Evolutionary conservation across 2,888 invertebrate genomes (phyloP), one percentile per base, ranked within the genome.

Genomic region (Mesoligia furuncula): DNA sequence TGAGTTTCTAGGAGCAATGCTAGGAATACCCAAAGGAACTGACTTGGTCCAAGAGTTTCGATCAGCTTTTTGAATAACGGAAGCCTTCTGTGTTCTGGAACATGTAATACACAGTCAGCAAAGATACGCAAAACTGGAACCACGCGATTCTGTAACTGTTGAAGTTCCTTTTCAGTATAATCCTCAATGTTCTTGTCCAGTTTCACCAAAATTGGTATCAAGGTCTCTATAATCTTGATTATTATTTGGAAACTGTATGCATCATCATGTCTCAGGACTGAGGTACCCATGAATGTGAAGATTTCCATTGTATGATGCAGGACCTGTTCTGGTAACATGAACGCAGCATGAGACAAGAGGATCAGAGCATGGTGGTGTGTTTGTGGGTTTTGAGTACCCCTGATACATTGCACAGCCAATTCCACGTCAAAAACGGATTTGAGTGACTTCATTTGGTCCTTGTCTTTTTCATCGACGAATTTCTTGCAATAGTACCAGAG

Each of bases 241-340:
- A 99, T 99, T 42, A 99, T 98, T 93, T 99, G 99, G 93, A 99
- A 99, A 91, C 99, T 99, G 94, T 99, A 99, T 0, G 98, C 98
- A 90, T 99, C 99, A 92, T 99, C 99, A 88, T 99, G 99, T 17
- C 99, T 97, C 1, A 99, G 96, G 17, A 99, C 98, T 0, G 99
- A 99, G 0, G 98, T 98, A 0, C 99, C 99, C 98, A 99, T 99
- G 91, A 99, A 99, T 0, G 99, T 99, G 93, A 99, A 99, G 88
- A 99, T 98, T 39, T 99, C 98, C 98, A 99, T 99, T 7, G 99
- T 98, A 90, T 99, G 99, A 91, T 99, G 98, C 27, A 99, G 95
- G 0, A 99, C 99, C 95, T 98, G 98, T 80, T 98, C 97, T 0
- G 99, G 99, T 77, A 98, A 97, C 90, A 98, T 97, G 48, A 97